Conservation (phyloP, 2,113 vertebrate species). For the Ammospiza nelsoni region DNA sequence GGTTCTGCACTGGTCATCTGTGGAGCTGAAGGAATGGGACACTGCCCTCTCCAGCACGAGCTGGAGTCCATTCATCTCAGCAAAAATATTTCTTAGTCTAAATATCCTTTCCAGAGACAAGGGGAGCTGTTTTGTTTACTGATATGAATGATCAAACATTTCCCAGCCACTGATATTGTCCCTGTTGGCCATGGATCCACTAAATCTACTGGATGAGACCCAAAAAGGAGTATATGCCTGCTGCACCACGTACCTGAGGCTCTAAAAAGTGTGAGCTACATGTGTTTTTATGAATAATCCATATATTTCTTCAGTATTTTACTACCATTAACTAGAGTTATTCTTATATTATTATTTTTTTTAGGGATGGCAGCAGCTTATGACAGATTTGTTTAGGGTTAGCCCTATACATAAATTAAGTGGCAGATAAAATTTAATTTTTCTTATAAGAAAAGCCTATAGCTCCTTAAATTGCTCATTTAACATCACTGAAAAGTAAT, state of each 20-base stretch:
- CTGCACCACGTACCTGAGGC: background rate
- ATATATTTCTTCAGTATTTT: constrained; percentile 20
- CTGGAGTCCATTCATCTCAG: background rate
- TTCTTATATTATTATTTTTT: constrained; percentile 53
- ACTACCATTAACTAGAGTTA: constrained; percentile 33
- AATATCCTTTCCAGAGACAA: background rate
- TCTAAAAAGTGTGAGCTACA: background rate
- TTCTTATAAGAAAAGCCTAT: constrained; percentile 47
- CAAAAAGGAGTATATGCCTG: background rate
- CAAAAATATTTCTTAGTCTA: background rate
- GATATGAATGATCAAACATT: background rate
- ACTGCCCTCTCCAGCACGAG: background rate
- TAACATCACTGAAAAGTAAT: constrained; percentile 75
- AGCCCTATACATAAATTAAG: constrained; percentile 59
- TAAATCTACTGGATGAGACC: background rate
- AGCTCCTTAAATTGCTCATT: constrained; percentile 68
- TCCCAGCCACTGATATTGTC: background rate
- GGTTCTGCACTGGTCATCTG: background rate
- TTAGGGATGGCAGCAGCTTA: constrained; percentile 5
- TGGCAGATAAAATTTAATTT: constrained; percentile 60
- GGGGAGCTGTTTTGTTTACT: background rate
- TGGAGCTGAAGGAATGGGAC: background rate
- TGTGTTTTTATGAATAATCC: constrained; percentile 4
- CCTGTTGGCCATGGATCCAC: background rate
- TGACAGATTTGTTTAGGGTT: constrained; percentile 62